These are phyloP conservation scores for Plebejus argus DNA, from an alignment of 2,888 invertebrate genomes.

Conservation along the genomic window DNA sequence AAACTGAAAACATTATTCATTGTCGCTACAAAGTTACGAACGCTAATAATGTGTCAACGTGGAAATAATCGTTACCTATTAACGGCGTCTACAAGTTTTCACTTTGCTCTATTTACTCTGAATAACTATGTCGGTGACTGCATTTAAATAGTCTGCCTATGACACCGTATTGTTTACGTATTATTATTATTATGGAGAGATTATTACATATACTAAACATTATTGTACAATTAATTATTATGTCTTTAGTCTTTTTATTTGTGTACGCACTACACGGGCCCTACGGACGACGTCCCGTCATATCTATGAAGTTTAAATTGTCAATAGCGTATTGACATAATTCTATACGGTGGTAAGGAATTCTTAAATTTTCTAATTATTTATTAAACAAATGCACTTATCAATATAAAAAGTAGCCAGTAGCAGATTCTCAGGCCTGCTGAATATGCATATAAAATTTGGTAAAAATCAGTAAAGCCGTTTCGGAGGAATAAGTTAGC, in stretches of 20 bases:
- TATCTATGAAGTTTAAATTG: too few species aligned
- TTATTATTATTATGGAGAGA: neutral
- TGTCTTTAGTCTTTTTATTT: neutral
- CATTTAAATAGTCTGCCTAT: neutral
- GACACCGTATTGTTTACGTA: neutral
- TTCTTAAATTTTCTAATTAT: too few species aligned
- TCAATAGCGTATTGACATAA: too few species aligned
- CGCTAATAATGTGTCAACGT: slow-evolving; percentile 20
- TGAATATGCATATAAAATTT: too few species aligned
- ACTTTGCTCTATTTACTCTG: slow-evolving; percentile 18
- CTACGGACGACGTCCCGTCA: too few species aligned
- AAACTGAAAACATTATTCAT: neutral
- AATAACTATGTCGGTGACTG: slow-evolving; percentile 19
- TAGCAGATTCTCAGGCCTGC: too few species aligned
- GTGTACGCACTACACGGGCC: too few species aligned
- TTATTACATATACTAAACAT: neutral
- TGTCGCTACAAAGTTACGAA: slow-evolving; percentile 11
- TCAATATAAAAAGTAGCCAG: too few species aligned
- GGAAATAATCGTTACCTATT: slow-evolving; percentile 26
- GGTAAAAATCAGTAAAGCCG: too few species aligned
- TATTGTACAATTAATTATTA: neutral
- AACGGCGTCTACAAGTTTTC: slow-evolving; percentile 19
- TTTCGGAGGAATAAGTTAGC: too few species aligned
- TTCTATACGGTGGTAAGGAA: too few species aligned
- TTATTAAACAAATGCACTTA: too few species aligned